Evolutionary conservation across 2,888 invertebrate genomes (phyloP).

Genomic region (Meloe dianella): DNA sequence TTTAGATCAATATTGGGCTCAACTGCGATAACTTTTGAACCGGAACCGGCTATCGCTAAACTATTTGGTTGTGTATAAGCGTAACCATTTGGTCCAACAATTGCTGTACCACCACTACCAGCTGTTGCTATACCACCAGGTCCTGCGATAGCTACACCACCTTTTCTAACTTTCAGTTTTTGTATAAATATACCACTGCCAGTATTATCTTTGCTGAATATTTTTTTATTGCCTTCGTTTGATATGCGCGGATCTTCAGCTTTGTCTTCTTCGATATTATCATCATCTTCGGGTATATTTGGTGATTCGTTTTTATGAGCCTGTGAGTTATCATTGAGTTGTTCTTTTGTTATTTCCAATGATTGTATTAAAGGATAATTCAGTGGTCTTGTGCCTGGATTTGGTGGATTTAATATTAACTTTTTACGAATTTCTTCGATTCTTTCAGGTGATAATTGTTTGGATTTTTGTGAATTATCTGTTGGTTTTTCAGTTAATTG

Average conservation of each 20-base stretch:
- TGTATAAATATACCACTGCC: constrained; percentile 73
- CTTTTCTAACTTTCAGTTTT: constrained; percentile 71
- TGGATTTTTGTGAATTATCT: constrained; percentile 2
- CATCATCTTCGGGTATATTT: constrained; percentile 36
- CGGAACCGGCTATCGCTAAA: constrained; percentile 77
- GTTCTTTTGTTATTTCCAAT: constrained; percentile 15
- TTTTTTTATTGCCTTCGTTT: constrained; percentile 49
- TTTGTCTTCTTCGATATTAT: constrained; percentile 43
- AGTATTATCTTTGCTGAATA: constrained; percentile 55
- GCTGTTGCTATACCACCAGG: constrained; percentile 84
- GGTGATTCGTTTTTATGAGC: constrained; percentile 28
- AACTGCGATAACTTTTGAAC: constrained; percentile 73
- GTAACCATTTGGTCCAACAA: constrained; percentile 79
- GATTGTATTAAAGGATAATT: constrained; percentile 14
- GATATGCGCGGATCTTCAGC: constrained; percentile 43
- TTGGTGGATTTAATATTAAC: constrained; percentile 6
- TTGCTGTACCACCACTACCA: constrained; percentile 79
- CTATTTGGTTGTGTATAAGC: constrained; percentile 79
- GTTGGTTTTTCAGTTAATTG: constrained; percentile 11
- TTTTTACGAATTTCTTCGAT: constrained; percentile 1
- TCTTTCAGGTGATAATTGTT: constrained; percentile 5
- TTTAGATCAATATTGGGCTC: constrained; percentile 68
- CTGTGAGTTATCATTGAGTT: neutral
- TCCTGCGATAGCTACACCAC: constrained; percentile 81
- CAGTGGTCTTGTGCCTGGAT: neutral